These are phyloP conservation scores for Drosophila truncata DNA, from an alignment of 1,140 invertebrate species.

Conservation along the genomic window DNA sequence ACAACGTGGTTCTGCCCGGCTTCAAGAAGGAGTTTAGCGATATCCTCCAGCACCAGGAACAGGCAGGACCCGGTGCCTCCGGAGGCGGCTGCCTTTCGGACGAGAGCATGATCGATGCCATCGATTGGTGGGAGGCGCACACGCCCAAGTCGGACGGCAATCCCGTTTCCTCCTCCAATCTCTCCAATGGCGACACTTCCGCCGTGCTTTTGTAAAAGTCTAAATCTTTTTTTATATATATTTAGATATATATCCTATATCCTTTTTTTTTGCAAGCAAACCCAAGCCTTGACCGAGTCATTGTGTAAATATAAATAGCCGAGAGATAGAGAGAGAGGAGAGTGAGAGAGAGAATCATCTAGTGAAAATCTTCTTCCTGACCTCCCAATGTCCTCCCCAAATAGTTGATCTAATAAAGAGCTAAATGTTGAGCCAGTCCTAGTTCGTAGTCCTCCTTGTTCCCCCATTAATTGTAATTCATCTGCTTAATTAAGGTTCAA, in stretches of 20 bases:
- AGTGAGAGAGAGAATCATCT: conserved; percentile 33
- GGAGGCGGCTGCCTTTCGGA: conserved; percentile 71
- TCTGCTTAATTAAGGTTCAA: conserved; percentile 10
- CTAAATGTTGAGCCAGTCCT: conserved; percentile 31
- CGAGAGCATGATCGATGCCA: conserved; percentile 85
- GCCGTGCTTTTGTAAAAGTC: background rate
- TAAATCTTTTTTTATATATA: background rate
- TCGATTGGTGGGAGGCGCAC: conserved; percentile 86
- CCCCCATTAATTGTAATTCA: conserved; percentile 7
- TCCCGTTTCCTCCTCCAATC: conserved; percentile 26
- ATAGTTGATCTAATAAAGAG: conserved; percentile 20
- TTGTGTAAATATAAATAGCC: conserved; percentile 46
- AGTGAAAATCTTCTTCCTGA: conserved; percentile 51
- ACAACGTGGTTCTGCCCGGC: conserved; percentile 69
- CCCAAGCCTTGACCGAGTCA: conserved; percentile 41
- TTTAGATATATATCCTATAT: background rate
- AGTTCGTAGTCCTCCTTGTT: conserved; percentile 11
- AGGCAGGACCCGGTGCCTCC: conserved; percentile 31
- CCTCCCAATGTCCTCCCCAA: background rate
- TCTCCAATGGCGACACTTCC: conserved; percentile 9
- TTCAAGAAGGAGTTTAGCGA: conserved; percentile 82
- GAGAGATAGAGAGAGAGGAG: background rate
- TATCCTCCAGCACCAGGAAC: conserved; percentile 78
- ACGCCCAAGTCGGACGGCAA: conserved; percentile 77
- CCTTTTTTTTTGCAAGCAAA: conserved; percentile 18